Conservation (phyloP, 2,888 invertebrate genomes). For the Chalcis sispes region DNA sequence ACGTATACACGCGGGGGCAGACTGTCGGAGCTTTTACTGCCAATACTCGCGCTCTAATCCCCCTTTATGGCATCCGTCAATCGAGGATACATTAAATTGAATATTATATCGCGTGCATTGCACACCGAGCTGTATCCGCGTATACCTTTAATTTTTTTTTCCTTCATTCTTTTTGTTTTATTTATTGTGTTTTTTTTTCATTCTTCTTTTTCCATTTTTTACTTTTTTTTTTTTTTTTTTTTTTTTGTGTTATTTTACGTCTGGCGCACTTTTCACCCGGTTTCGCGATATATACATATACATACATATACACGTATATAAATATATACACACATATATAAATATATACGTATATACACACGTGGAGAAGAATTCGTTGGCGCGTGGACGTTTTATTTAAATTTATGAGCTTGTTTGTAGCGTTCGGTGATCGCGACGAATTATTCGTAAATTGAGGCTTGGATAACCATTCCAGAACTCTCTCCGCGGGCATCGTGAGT, state of each 20-base stretch:
- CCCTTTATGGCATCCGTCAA: slow-evolving; percentile 54
- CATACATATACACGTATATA: too few relatives aligned
- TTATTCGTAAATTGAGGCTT: too few relatives aligned
- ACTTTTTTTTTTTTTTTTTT: slow-evolving; percentile 5
- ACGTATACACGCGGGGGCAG: too few relatives aligned
- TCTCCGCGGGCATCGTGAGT: too few relatives aligned
- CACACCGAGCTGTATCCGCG: background rate
- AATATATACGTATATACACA: too few relatives aligned
- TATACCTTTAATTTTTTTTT: background rate
- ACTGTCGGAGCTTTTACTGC: too few relatives aligned
- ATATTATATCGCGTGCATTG: slow-evolving; percentile 47
- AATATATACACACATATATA: too few relatives aligned
- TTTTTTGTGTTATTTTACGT: background rate
- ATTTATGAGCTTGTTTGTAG: slow-evolving; percentile 49
- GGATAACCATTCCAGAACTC: too few relatives aligned
- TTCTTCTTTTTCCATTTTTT: background rate
- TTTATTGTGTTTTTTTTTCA: background rate
- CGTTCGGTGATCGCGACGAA: slow-evolving; percentile 21
- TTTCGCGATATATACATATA: too few relatives aligned
- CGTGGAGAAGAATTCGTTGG: too few relatives aligned
- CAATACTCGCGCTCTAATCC: slow-evolving; percentile 59
- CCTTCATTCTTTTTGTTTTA: background rate
- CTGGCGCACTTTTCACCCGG: background rate
- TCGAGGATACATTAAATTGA: slow-evolving; percentile 52
- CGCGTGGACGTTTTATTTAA: slow-evolving; percentile 36